Percentiles rank a stretch among this genome's conserved stretches.
These are phyloP conservation scores for Stenichneumon culpator DNA, from an alignment of 2,888 invertebrate genomes.

Conservation along the genomic window DNA sequence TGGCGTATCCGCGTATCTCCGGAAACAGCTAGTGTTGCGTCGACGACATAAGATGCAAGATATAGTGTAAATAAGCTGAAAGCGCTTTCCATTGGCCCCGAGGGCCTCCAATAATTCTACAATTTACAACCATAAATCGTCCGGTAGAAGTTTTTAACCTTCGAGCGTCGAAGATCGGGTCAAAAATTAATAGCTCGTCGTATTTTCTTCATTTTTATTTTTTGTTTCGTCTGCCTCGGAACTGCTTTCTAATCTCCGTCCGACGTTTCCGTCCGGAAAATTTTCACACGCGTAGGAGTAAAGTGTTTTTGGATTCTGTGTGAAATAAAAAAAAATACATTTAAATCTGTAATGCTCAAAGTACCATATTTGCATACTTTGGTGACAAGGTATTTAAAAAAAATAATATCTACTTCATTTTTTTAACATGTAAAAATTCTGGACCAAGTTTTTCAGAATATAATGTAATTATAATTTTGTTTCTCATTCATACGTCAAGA, in stretches of 20 bases:
- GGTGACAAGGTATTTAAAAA: too few species aligned
- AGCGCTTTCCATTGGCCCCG: slow-evolving; percentile 55
- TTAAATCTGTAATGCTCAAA: background rate
- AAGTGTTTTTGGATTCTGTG: background rate
- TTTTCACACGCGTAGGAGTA: background rate
- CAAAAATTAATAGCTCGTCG: background rate
- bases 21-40: slow-evolving; percentile 41
- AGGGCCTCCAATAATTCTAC: slow-evolving; percentile 11
- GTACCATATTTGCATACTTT: background rate
- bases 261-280: background rate
- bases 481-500: too few species aligned
- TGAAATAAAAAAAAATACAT: background rate
- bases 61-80: slow-evolving; percentile 26
- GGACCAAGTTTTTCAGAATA: too few species aligned
- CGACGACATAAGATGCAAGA: slow-evolving; percentile 6
- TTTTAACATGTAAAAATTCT: too few species aligned
- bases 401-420: too few species aligned
- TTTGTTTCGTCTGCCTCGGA: background rate
- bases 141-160: background rate
- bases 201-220: slow-evolving; percentile 3
- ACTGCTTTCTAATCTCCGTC: background rate
- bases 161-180: background rate
- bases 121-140: slow-evolving; percentile 15
- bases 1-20: slow-evolving; percentile 37
- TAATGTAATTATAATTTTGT: too few species aligned